Evolutionary conservation across 30 jellyfish, hydroid and myxozoan genomes (phyloP), one percentile per base, ranked within the genome.

Genomic region (Hydra vulgaris): DNA sequence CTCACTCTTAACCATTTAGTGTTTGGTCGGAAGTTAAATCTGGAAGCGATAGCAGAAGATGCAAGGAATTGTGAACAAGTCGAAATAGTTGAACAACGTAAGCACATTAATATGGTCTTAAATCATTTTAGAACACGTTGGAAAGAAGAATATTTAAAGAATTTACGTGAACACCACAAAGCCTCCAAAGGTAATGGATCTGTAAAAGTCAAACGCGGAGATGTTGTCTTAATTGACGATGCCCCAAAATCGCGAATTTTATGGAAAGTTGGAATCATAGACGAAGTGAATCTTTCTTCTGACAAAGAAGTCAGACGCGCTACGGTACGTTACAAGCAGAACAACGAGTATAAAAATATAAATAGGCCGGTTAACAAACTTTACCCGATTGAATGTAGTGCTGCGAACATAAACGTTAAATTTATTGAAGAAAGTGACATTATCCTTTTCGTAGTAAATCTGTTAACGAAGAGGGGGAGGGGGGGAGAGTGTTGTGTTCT

Each of bases 1-100:
- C 81, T 73, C 61, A 73, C 81, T 19, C 81, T 73, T 23, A 23
- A 19, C 22, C 81, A 73, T 25, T 66, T 73, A 23, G 54, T 25
- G 40, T 73, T 23, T 25, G 55, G 55, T 19, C 52, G 81, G 12
- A 73, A 25, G 81, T 19, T 73, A 25, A 73, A 25, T 73, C 27
- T 23, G 27, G 76, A 69, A 69, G 27, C 61, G 27, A 21, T 69
- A 69, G 61, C 61, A 40, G 61, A 40, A 40, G 61, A 40, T 40
- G 5, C 61, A 40, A 40, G 61, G 61, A 40, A 40, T 40, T 12
- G 61, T 40, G 61, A 40, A 40, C 8, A 40, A 40, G 61, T 40
- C 12, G 61, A 40, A 40, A 12, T 40, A 40, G 61, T 40, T 40
- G 61, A 40, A 40, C 61, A 40, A 40, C 61, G 12, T 40, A 40